These are phyloP conservation scores for Panzeria rudis DNA, from an alignment of 2,888 invertebrate species.

Conservation along the genomic window DNA sequence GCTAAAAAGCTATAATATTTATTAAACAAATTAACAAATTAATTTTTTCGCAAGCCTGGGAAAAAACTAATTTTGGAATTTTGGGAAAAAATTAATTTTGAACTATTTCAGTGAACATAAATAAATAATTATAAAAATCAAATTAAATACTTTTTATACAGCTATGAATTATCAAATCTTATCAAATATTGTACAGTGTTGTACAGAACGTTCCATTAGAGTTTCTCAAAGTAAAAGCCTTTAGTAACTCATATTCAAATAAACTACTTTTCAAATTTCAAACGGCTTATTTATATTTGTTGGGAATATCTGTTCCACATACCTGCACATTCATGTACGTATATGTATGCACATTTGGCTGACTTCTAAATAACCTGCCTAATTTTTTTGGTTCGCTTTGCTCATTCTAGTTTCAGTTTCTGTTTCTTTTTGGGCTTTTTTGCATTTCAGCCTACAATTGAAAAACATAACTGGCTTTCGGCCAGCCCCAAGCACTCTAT, in stretches of 20 bases:
- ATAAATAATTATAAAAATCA: too few relatives aligned
- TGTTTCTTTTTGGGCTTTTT: conserved; percentile 1
- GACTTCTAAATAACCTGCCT: conserved; percentile 45
- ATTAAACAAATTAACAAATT: too few relatives aligned
- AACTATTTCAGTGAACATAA: too few relatives aligned
- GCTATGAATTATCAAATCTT: too few relatives aligned
- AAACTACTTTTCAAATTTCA: background rate
- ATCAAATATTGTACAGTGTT: background rate
- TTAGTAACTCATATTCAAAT: too few relatives aligned
- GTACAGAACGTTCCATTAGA: too few relatives aligned
- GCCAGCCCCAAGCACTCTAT: conserved; percentile 63
- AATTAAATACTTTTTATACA: too few relatives aligned
- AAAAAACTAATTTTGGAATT: too few relatives aligned
- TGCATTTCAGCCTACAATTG: conserved; percentile 46
- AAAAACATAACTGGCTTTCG: conserved; percentile 63
- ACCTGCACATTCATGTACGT: conserved; percentile 3
- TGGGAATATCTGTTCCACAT: background rate
- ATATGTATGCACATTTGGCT: background rate
- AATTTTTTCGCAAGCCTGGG: too few relatives aligned
- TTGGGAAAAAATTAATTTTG: too few relatives aligned
- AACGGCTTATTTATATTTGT: background rate
- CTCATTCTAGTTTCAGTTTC: conserved; percentile 18
- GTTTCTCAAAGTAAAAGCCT: too few relatives aligned
- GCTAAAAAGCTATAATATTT: too few relatives aligned
- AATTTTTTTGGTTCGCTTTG: conserved; percentile 7